Evolutionary conservation across 2,797 vertebrate species (phyloP).

Genomic region (Dryobates pubescens): DNA sequence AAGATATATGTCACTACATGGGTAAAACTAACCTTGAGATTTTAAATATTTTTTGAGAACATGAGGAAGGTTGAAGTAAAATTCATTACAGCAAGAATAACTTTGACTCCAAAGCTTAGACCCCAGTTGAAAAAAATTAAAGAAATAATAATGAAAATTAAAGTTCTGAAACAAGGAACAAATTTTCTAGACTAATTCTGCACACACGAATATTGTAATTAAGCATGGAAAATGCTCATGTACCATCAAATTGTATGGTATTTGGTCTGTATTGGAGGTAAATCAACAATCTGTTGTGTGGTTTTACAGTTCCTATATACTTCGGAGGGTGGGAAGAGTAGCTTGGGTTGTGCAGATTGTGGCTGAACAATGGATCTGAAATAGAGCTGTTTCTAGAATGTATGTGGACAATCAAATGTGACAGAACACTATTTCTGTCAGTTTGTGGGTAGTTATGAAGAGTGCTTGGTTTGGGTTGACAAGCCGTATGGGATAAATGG

Average conservation of each 20-base stretch:
- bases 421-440: conserved; percentile 48
- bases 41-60: not conserved
- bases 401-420: conserved; percentile 30
- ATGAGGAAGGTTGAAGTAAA: not conserved
- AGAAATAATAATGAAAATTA: not conserved
- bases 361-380: conserved; percentile 34
- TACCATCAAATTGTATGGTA: not conserved
- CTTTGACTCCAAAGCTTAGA: not conserved
- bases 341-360: not conserved
- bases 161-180: not conserved
- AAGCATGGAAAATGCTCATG: not conserved
- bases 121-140: not conserved
- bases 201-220: not conserved
- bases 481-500: conserved; percentile 33
- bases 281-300: not conserved
- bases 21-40: not conserved
- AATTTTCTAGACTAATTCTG: conserved; percentile 7
- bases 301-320: not conserved
- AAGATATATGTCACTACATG: not conserved
- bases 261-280: not conserved
- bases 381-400: conserved; percentile 28
- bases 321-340: not conserved
- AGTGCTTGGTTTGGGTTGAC: conserved; percentile 8
- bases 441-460: conserved; percentile 34
- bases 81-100: not conserved